These are phyloP conservation scores for Leptocoma aspasia DNA, from an alignment of 2,113 vertebrate species.

Conservation along the genomic window DNA sequence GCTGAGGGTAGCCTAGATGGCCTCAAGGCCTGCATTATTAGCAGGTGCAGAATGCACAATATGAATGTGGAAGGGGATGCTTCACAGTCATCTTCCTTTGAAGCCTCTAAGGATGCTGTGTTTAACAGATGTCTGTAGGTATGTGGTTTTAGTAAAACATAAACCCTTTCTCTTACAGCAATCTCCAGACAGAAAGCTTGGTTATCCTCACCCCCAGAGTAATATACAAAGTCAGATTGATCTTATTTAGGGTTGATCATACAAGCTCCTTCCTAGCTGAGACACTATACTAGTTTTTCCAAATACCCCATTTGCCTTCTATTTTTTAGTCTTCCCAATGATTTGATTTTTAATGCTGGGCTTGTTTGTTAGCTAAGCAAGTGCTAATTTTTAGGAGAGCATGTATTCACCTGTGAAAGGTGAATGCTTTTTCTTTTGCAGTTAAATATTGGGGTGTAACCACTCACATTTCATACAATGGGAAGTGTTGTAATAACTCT, in stretches of 20 bases:
- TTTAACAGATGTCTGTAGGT: neutral
- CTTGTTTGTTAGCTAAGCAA: neutral
- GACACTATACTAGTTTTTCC: neutral
- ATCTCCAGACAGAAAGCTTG: neutral
- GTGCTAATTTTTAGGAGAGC: neutral
- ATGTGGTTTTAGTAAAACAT: neutral
- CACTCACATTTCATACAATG: neutral
- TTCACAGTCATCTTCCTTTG: neutral
- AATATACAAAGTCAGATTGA: neutral
- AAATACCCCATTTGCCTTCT: neutral
- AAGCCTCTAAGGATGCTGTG: neutral
- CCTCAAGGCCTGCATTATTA: neutral
- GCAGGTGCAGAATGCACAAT: fast-evolving
- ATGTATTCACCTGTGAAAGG: neutral
- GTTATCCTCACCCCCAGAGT: neutral
- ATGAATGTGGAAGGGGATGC: neutral
- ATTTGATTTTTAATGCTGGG: neutral
- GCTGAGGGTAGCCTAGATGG: neutral
- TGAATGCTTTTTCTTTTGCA: neutral
- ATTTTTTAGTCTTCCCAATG: neutral
- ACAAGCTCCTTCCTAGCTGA: neutral
- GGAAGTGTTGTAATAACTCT: neutral
- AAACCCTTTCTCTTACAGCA: neutral
- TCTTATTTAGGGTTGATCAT: neutral
- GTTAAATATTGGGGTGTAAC: neutral